These are phyloP conservation scores for Parascotia fuliginaria DNA, from an alignment of 2,888 invertebrate genomes.

Conservation along the genomic window DNA sequence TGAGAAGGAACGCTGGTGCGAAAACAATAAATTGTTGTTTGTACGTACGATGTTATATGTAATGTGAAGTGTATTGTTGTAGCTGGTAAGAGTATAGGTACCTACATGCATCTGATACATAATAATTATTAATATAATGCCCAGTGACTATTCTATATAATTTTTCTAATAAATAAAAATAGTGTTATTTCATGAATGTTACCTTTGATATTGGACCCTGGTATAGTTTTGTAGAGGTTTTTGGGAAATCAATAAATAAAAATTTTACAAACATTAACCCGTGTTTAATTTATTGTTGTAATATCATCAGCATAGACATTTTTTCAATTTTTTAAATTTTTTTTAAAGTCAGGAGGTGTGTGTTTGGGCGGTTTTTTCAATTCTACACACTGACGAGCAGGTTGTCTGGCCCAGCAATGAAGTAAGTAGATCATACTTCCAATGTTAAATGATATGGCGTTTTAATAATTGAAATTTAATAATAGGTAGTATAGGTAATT, in stretches of 20 bases:
- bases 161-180: conserved; percentile 44
- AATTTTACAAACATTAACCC: conserved; percentile 54
- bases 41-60: conserved; percentile 45
- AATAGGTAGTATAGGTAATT: too few species aligned
- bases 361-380: too few species aligned
- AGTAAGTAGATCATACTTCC: too few species aligned
- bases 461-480: too few species aligned
- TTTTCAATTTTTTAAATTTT: too few species aligned
- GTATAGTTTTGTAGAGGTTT: conserved; percentile 85
- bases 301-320: too few species aligned
- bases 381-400: too few species aligned
- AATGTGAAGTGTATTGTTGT: conserved; percentile 46
- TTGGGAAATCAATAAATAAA: conserved; percentile 81
- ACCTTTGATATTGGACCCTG: conserved; percentile 72
- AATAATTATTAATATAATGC: conserved; percentile 26
- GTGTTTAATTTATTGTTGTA: conserved; percentile 45
- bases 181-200: conserved; percentile 63
- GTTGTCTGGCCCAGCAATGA: too few species aligned
- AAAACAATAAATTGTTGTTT: conserved; percentile 36
- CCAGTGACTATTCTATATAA: conserved; percentile 53
- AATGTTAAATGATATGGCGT: too few species aligned
- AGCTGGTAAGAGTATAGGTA: conserved; percentile 41
- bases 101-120: conserved; percentile 34
- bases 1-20: conserved; percentile 15
- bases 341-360: too few species aligned